A percentile compares a stretch with the other conserved stretches of the same genome.
Evolutionary conservation across 2,888 invertebrate species (phyloP).

Genomic region (Drosophila nr. perissopoda): DNA sequence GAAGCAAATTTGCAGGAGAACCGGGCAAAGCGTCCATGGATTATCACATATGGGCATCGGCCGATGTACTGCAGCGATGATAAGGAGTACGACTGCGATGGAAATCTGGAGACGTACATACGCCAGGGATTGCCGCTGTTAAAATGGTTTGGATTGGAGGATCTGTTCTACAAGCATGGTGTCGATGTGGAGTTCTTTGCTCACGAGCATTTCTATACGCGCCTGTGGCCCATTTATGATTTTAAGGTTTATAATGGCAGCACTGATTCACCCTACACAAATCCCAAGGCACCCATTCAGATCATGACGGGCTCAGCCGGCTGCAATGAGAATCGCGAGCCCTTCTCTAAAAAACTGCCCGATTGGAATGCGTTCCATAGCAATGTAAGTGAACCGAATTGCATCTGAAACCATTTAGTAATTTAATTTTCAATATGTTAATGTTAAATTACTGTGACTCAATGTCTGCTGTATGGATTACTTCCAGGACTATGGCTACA

Average conservation of each 20-base stretch:
- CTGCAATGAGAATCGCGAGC: slow-evolving; percentile 92
- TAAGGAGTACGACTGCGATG: slow-evolving; percentile 91
- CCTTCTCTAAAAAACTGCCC: slow-evolving; percentile 87
- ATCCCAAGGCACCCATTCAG: slow-evolving; percentile 94
- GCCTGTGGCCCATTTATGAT: slow-evolving; percentile 97
- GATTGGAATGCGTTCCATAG: slow-evolving; percentile 94
- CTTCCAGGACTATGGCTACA: slow-evolving; percentile 94
- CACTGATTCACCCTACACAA: slow-evolving; percentile 85
- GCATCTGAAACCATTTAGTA: neutral
- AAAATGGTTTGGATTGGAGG: slow-evolving; percentile 91
- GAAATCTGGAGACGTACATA: slow-evolving; percentile 87
- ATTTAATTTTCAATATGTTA: neutral
- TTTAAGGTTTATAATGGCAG: slow-evolving; percentile 90
- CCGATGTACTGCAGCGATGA: slow-evolving; percentile 97
- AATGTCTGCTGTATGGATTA: neutral
- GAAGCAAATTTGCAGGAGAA: slow-evolving; percentile 91
- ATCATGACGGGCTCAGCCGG: slow-evolving; percentile 96
- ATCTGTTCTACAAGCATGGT: slow-evolving; percentile 93
- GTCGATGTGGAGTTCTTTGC: slow-evolving; percentile 98
- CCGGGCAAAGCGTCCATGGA: slow-evolving; percentile 91
- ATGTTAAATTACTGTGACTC: neutral
- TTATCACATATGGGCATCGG: slow-evolving; percentile 93
- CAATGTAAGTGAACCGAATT: slow-evolving; percentile 74
- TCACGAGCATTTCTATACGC: slow-evolving; percentile 98
- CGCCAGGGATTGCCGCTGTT: slow-evolving; percentile 89